A percentile compares a stretch with the other conserved stretches of the same genome.
These are phyloP conservation scores for Charaxes varanes DNA, from an alignment of 1,140 invertebrate genomes.

Conservation along the genomic window DNA sequence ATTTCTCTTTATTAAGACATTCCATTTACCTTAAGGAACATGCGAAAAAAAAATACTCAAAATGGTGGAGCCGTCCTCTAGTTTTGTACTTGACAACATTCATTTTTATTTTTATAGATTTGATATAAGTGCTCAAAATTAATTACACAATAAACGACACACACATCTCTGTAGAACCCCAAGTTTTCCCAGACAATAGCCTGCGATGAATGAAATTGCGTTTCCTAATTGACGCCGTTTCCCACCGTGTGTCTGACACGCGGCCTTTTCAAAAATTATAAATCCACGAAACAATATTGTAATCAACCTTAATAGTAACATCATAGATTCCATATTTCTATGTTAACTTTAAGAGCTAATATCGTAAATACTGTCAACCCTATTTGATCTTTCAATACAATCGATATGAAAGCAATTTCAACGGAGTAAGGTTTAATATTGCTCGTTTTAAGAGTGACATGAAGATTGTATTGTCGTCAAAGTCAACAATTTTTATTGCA, in stretches of 20 bases:
- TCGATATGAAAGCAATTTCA: background rate
- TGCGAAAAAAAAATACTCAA: no score
- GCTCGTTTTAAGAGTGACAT: slow-evolving; percentile 1
- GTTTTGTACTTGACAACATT: no score
- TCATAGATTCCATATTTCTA: slow-evolving; percentile 2
- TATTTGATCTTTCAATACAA: slow-evolving; percentile 8
- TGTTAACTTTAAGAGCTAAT: background rate
- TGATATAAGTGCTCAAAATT: slow-evolving; percentile 8
- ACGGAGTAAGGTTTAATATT: slow-evolving; percentile 22
- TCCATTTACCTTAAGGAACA: no score
- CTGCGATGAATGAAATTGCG: slow-evolving; percentile 49
- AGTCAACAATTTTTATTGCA: slow-evolving; percentile 5
- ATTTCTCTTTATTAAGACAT: no score
- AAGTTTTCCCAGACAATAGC: slow-evolving; percentile 23
- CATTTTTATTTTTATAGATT: no score
- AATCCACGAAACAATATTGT: slow-evolving; percentile 10
- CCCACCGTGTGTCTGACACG: slow-evolving; percentile 61
- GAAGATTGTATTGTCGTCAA: slow-evolving; percentile 11
- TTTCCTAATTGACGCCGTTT: slow-evolving; percentile 63
- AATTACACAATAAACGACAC: slow-evolving; percentile 8
- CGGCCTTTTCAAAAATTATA: slow-evolving; percentile 29
- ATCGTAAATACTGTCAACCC: slow-evolving; percentile 9
- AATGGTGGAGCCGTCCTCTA: no score
- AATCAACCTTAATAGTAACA: slow-evolving; percentile 8
- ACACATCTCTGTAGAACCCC: slow-evolving; percentile 24